Conservation (phyloP, 2,888 invertebrate species). For the Eilema depressum region DNA sequence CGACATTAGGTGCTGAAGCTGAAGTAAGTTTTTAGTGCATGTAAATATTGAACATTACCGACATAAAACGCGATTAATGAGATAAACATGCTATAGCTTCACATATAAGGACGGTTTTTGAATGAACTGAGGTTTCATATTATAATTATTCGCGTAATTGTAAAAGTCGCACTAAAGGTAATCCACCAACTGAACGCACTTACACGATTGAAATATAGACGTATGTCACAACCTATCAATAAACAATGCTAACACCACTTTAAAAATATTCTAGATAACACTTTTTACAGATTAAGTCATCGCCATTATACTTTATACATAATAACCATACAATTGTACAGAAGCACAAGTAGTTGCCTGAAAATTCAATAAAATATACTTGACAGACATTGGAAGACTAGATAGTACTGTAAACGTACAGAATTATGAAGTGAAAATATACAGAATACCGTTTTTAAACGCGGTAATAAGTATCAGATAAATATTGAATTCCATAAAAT, state of each 20-base stretch:
- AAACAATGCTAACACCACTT: neutral
- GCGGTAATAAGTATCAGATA: neutral
- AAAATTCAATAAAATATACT: neutral
- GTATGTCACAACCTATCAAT: neutral
- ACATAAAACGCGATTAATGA: too few species aligned
- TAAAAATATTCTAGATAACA: neutral
- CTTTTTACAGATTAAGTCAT: neutral
- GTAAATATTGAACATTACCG: too few species aligned
- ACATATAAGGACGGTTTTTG: neutral
- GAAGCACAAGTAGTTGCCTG: neutral
- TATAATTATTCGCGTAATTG: neutral
- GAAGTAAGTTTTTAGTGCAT: too few species aligned
- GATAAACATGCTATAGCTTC: neutral
- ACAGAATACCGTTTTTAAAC: neutral
- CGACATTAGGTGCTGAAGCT: neutral
- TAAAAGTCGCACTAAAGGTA: neutral
- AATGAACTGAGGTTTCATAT: neutral
- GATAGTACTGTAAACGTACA: neutral
- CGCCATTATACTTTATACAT: neutral
- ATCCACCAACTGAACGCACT: neutral
- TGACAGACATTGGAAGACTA: constrained; percentile 18
- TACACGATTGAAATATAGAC: neutral
- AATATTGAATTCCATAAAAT: neutral
- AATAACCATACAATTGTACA: neutral
- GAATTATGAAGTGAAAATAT: too few species aligned